Evolutionary conservation across 2,888 invertebrate species (phyloP).

Genomic region (Zygaena filipendulae): DNA sequence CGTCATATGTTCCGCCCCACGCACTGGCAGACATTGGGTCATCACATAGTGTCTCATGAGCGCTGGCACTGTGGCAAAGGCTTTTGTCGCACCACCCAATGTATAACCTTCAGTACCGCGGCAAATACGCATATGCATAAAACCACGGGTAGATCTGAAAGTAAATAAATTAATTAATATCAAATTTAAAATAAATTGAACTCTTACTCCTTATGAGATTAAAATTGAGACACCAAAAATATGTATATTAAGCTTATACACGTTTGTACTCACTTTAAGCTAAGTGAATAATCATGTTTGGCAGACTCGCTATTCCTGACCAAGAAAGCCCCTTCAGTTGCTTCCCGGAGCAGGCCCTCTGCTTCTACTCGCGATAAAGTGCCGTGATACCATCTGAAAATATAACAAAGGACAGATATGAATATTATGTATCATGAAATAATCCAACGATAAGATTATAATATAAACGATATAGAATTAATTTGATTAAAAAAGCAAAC

Average conservation of each 20-base stretch:
- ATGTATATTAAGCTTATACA: constrained; percentile 6
- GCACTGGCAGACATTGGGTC: constrained; percentile 90
- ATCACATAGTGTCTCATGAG: constrained; percentile 93
- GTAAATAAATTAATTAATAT: constrained; percentile 8
- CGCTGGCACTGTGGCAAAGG: constrained; percentile 92
- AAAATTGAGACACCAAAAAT: constrained; percentile 1
- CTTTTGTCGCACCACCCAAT: constrained; percentile 92
- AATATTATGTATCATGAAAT: neutral
- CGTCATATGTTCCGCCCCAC: constrained; percentile 97
- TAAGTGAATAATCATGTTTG: constrained; percentile 92
- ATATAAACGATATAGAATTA: constrained; percentile 4
- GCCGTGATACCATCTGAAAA: constrained; percentile 92
- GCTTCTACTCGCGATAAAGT: constrained; percentile 92
- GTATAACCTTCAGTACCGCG: constrained; percentile 85
- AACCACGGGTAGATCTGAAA: constrained; percentile 90
- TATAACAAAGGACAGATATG: no score
- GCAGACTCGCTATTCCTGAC: constrained; percentile 95
- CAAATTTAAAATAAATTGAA: constrained; percentile 1
- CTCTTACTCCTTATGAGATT: neutral
- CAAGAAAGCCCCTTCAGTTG: constrained; percentile 92
- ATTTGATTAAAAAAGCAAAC: no score
- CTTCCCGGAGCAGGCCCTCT: constrained; percentile 84
- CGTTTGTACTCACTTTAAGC: constrained; percentile 94
- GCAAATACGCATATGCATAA: constrained; percentile 97
- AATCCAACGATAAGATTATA: constrained; percentile 8